Evolutionary conservation across 2,888 invertebrate species (phyloP), one percentile per base, ranked within the genome.

Genomic region (Sphaeridia pumilis): DNA sequence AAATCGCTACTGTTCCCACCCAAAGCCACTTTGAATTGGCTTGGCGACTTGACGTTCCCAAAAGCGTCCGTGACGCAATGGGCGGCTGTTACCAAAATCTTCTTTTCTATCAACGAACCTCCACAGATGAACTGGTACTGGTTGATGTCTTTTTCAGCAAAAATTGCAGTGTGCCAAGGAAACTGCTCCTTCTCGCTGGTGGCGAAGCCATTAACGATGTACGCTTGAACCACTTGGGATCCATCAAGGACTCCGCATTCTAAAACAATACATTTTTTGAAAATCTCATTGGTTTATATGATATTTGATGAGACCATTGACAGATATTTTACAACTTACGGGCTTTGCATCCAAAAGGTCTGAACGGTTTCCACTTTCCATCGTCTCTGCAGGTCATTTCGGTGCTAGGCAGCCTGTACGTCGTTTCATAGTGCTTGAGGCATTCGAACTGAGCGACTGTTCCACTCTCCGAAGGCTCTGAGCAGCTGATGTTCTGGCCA

Each of bases 91-190:
- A 56, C 26, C 7, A 56, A 12, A 3, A 53, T 34, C 1, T 17
- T 42, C 28, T 49, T 56, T 31, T 52, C 52, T 14, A 56, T 49
- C 24, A 56, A 31, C 7, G 52, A 52, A 17, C 56, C 56, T 20
- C 56, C 56, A 43, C 56, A 56, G 2, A 56, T 56, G 46, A 56
- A 56, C 3, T 48, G 36, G n/a, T 46, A 53, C 3, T 49, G 42
- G 21, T 38, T 25, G 3, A 22, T 26, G n/a, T 49, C 48, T 10
- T 31, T 28, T 36, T 38, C 26, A 12, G 41, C 41, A 41, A 49
- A 56, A 26, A 56, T 52, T n/a, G 56, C 52, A n/a, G 49, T 36
- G 28, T 56, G 56, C 56, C 56, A 56, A 2, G 56, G 56, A 41
- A 56, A 56, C n/a, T 44, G 52, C 10, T 46, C 43, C 21, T 48